Base-by-base conservation (phyloP, 2,888 invertebrate species). In the Catonia carolina region DNA sequence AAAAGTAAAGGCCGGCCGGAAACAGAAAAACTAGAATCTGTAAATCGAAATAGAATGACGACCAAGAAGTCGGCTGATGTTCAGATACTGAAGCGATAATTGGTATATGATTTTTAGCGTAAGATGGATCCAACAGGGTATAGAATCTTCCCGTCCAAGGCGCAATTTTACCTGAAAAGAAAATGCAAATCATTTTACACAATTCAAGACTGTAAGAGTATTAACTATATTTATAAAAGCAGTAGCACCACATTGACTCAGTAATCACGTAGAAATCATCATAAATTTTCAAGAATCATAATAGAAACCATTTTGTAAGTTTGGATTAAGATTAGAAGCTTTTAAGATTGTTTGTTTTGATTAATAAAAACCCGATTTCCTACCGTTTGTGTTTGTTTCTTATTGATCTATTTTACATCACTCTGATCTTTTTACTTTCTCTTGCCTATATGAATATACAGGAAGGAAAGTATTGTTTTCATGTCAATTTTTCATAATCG, bases 61-160 rank as follows among this genome's bases (percentile, higher is more conserved):
- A 91, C 97, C 97, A 98, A 0, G 96, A 91, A 2, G 97, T 98
- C 1, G 97, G 97, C 75, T 98, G 97, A 81, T 98, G 97, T 76
- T 98, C 97, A 2, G 96, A 97, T 2, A 95, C 93, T 6, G 92
- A 93, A 8, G 94, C 97, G 70, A 97, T 97, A 65, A 97, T 97
- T 52, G 97, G 97, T 75, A 98, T 98, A 76, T 98, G 93, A 74
- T 95, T 96, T 75, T 98, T 98, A 42, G 97, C 97, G 69, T 98
- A 97, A 0, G 94, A 94, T 0, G 97, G 96, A 75, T 97, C 97
- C 65, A 97, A 75, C 14, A 97, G 78, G 0, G 96, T 96, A 74
- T 97, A 97, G 76, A 98, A 97, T 66, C 97, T 82, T 18, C 97
- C 97, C 22, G 96, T 97, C 96, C 96, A 97, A 4, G 97, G 96